Percentiles rank a stretch among this genome's conserved stretches.
phyloP scores from a whole-genome alignment of 2,113 vertebrate species.

The Caranx melampygus region DNA sequence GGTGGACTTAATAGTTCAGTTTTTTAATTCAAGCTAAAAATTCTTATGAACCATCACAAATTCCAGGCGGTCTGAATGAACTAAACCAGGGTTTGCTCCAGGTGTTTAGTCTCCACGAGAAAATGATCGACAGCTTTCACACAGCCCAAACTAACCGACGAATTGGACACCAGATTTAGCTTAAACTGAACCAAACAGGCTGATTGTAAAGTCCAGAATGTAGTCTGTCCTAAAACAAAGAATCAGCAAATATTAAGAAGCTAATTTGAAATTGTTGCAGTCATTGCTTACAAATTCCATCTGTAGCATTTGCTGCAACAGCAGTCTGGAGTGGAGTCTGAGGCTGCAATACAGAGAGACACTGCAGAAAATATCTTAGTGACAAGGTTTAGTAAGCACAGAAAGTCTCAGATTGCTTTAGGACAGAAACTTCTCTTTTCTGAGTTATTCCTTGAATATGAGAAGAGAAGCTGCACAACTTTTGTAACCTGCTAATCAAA shows the following conservation, averaged over 20 bases:
- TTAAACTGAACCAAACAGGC: background rate
- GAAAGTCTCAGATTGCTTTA: constrained; percentile 8
- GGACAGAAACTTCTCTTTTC: constrained; percentile 15
- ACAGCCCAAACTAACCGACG: background rate
- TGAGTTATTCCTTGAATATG: constrained; percentile 22
- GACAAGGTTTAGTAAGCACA: background rate
- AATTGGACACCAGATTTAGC: background rate
- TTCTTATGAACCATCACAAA: background rate
- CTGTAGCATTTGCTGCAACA: background rate
- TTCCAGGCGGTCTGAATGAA: background rate
- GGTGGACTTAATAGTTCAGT: background rate
- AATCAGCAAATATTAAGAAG: no score
- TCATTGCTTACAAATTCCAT: background rate
- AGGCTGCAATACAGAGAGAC: background rate
- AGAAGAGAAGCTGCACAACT: constrained; percentile 4
- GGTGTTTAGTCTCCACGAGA: background rate
- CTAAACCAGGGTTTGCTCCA: background rate
- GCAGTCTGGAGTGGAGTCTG: background rate
- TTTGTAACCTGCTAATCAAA: constrained; percentile 23
- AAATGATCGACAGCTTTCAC: background rate
- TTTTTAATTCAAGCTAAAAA: background rate
- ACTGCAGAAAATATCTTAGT: background rate
- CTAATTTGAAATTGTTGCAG: background rate
- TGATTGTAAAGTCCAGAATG: background rate
- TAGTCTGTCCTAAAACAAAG: background rate